phyloP scores from a whole-genome alignment of 2,113 vertebrate genomes.

The Holacanthus passer region DNA sequence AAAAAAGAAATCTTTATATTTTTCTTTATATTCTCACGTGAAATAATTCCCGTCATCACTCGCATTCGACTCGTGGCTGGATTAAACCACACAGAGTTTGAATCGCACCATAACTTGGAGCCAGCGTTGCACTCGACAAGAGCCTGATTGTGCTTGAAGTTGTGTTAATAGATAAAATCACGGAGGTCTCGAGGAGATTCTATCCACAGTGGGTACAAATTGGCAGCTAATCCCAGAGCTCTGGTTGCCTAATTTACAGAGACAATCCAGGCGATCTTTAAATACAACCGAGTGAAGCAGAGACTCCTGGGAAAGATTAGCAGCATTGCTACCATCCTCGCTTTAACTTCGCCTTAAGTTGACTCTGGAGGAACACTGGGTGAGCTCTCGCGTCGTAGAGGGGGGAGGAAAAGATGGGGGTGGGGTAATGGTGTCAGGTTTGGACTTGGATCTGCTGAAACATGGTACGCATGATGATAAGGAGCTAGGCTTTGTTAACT shows the following conservation, averaged over 20 bases:
- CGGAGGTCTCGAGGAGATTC: constrained; percentile 41
- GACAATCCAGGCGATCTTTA: constrained; percentile 59
- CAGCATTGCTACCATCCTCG: constrained; percentile 27
- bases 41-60: background rate
- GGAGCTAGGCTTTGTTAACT: constrained; percentile 77
- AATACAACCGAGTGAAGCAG: constrained; percentile 48
- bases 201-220: constrained; percentile 51
- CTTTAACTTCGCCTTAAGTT: constrained; percentile 62
- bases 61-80: background rate
- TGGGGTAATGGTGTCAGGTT: constrained; percentile 67
- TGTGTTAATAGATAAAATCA: constrained; percentile 56
- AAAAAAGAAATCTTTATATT: constrained; percentile 38
- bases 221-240: constrained; percentile 62
- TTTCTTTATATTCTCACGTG: background rate
- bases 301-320: constrained; percentile 63
- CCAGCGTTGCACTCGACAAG: constrained; percentile 1
- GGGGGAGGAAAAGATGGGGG: constrained; percentile 11
- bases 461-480: constrained; percentile 72
- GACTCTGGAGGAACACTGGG: constrained; percentile 56
- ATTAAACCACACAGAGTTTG: background rate
- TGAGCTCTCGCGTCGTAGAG: constrained; percentile 48
- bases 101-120: background rate
- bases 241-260: constrained; percentile 63
- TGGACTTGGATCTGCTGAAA: constrained; percentile 73
- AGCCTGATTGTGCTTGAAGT: constrained; percentile 39